Conservation (phyloP, 2,797 vertebrate species). For the Parambassis ranga region DNA sequence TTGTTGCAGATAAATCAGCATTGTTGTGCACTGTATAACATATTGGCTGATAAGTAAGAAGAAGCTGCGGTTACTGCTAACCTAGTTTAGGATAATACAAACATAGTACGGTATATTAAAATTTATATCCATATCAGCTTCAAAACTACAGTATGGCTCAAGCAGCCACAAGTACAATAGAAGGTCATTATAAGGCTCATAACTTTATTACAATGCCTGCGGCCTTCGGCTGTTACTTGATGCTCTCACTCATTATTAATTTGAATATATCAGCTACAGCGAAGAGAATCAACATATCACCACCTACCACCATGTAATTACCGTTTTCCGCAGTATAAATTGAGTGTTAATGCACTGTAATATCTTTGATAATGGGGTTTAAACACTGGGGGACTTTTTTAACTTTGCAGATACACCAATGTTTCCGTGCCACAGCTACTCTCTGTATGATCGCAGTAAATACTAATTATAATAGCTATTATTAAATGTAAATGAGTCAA, state of each 20-base stretch:
- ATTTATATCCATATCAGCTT: background rate
- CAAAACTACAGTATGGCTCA: background rate
- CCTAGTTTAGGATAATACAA: too few relatives aligned
- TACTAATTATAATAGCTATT: conserved; percentile 12
- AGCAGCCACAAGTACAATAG: too few relatives aligned
- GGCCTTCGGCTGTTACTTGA: background rate
- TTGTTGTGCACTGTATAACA: background rate
- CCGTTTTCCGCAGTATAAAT: background rate
- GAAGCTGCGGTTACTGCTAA: background rate
- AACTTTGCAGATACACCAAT: background rate
- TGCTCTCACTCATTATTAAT: background rate
- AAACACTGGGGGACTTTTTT: background rate
- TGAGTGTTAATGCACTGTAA: background rate
- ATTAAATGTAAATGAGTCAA: conserved; percentile 19
- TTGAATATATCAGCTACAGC: background rate
- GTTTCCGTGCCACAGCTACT: background rate
- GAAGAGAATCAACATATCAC: background rate
- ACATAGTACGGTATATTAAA: background rate
- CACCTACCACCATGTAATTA: background rate
- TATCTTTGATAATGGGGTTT: background rate
- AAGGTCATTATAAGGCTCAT: too few relatives aligned
- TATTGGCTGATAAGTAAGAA: background rate
- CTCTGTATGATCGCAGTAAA: conserved; percentile 12
- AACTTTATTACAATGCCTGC: too few relatives aligned
- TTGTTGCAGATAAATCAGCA: background rate